A percentile compares a stretch with the other conserved stretches of the same genome.
Evolutionary conservation across 1,140 invertebrate genomes (phyloP).

Genomic region (Drosophila sechellia): DNA sequence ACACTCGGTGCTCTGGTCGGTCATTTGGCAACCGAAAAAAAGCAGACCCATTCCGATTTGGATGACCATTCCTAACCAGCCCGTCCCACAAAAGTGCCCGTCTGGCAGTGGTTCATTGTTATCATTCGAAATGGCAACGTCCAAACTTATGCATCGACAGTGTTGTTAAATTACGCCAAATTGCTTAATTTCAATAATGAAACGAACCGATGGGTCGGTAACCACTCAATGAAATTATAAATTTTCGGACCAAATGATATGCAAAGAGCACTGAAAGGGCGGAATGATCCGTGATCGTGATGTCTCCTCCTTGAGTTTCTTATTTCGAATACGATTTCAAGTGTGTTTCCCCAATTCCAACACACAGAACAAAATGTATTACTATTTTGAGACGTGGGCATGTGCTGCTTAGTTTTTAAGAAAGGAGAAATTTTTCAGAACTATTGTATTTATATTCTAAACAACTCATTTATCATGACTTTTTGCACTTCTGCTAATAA

Average conservation of each 20-base stretch:
- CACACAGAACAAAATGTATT: not conserved
- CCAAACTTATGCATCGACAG: conserved; percentile 78
- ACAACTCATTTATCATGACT: not conserved
- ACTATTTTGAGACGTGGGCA: too few relatives aligned
- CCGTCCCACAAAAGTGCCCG: not conserved
- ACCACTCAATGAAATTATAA: conserved; percentile 78
- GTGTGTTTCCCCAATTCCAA: not conserved
- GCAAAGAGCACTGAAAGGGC: conserved; percentile 58
- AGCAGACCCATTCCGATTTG: conserved; percentile 2
- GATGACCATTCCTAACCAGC: conserved; percentile 14
- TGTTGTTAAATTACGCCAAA: conserved; percentile 83
- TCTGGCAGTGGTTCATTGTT: conserved; percentile 58
- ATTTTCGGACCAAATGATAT: conserved; percentile 73
- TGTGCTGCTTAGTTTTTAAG: too few relatives aligned
- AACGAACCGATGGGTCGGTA: conserved; percentile 40
- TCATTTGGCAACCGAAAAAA: conserved; percentile 18
- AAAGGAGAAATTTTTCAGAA: not conserved
- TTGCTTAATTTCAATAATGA: conserved; percentile 83
- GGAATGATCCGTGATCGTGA: conserved; percentile 51
- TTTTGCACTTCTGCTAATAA: too few relatives aligned
- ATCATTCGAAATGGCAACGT: conserved; percentile 50
- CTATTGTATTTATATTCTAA: too few relatives aligned
- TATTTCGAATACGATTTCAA: conserved; percentile 17
- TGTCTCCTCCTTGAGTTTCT: conserved; percentile 20
- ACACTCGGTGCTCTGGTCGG: conserved; percentile 47